Evolutionary conservation across 2,888 invertebrate genomes (phyloP).

Genomic region (Drosophila lacicola): DNA sequence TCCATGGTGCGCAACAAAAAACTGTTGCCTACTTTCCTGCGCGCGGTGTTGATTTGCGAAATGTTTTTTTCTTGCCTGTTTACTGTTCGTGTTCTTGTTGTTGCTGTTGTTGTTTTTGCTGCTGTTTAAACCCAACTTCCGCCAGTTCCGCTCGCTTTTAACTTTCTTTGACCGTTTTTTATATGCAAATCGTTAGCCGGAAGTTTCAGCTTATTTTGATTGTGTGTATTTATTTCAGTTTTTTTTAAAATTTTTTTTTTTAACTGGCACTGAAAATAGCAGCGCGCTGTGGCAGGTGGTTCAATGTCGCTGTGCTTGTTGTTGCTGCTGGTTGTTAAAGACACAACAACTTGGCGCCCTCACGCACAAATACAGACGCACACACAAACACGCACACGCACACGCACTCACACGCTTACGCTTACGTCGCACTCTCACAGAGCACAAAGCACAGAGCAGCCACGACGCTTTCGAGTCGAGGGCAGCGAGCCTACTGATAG

Average conservation of each 20-base stretch:
- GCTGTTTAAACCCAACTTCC: constrained; percentile 46
- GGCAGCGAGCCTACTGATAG: constrained; percentile 72
- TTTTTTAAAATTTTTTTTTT: constrained; percentile 16
- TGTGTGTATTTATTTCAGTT: constrained; percentile 22
- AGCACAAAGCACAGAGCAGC: constrained; percentile 31
- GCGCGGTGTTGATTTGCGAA: constrained; percentile 37
- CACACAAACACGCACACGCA: constrained; percentile 8
- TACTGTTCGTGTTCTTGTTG: constrained; percentile 34
- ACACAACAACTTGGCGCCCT: constrained; percentile 72
- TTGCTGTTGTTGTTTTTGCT: constrained; percentile 12
- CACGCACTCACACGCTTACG: constrained; percentile 3
- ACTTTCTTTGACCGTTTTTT: constrained; percentile 14
- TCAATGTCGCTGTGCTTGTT: constrained; percentile 41
- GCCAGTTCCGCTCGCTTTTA: constrained; percentile 37
- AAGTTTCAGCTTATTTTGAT: constrained; percentile 42
- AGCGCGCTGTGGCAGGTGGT: constrained; percentile 49
- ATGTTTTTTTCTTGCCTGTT: constrained; percentile 34
- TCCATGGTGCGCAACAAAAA: constrained; percentile 74
- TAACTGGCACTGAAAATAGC: constrained; percentile 41
- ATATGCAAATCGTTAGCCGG: constrained; percentile 59
- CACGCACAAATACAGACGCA: constrained; percentile 34
- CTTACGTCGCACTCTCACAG: constrained; percentile 28
- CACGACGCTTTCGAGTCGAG: constrained; percentile 62
- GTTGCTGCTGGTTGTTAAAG: constrained; percentile 50
- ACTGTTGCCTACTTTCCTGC: constrained; percentile 69